phyloP scores from a whole-genome alignment of 2,113 vertebrate species.

The Colinus virginianus region DNA sequence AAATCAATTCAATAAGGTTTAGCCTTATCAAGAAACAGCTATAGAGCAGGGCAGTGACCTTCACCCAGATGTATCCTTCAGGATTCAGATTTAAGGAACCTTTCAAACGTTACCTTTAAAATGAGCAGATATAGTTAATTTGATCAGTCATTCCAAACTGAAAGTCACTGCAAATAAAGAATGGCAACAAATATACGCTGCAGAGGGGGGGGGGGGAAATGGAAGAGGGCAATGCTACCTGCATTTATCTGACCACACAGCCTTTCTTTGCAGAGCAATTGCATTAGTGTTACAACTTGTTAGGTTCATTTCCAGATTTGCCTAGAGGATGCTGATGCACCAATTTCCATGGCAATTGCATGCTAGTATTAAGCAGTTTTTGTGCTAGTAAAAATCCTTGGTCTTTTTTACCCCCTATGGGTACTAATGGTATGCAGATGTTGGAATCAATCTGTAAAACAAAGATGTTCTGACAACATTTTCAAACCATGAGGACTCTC shows the following conservation, averaged over 20 bases:
- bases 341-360: background rate
- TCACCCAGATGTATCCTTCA: background rate
- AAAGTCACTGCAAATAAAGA: background rate
- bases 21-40: background rate
- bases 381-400: background rate
- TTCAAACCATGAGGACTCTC: background rate
- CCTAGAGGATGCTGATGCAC: background rate
- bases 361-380: background rate
- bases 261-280: background rate
- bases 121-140: background rate
- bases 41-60: background rate
- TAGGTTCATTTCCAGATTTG: background rate
- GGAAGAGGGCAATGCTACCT: background rate
- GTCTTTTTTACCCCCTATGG: background rate
- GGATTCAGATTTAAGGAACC: background rate
- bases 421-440: background rate
- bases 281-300: background rate
- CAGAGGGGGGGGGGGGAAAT: accelerated
- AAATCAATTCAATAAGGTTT: background rate
- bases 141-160: background rate
- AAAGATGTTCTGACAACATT: background rate
- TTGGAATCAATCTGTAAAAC: background rate
- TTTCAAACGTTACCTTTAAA: background rate
- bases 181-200: background rate
- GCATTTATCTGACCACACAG: background rate